Evolutionary conservation across 2,888 invertebrate genomes (phyloP).

Genomic region (Spilarctia lutea): DNA sequence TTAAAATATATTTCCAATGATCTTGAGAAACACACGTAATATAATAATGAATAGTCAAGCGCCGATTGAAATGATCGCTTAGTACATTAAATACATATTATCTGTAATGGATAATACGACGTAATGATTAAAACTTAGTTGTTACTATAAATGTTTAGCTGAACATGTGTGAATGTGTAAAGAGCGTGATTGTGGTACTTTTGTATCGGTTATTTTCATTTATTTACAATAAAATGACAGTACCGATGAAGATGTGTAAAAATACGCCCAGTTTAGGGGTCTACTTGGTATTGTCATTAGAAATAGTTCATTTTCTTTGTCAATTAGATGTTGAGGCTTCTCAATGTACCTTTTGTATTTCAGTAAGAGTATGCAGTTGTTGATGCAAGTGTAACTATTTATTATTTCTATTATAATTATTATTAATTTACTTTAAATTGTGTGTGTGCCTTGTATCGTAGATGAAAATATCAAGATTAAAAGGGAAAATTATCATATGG

Average conservation of each 20-base stretch:
- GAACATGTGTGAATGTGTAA: slow-evolving; percentile 82
- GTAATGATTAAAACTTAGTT: slow-evolving; percentile 82
- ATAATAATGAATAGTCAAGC: slow-evolving; percentile 70
- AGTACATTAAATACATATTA: slow-evolving; percentile 77
- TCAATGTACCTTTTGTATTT: slow-evolving; percentile 66
- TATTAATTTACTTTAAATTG: slow-evolving; percentile 86
- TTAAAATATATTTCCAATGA: slow-evolving; percentile 19
- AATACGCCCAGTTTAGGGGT: slow-evolving; percentile 40
- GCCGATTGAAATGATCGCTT: slow-evolving; percentile 72
- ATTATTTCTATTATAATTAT: slow-evolving; percentile 80
- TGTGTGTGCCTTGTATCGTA: slow-evolving; percentile 91
- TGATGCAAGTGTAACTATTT: slow-evolving; percentile 81
- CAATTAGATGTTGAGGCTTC: slow-evolving; percentile 70
- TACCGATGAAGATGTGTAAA: slow-evolving; percentile 54
- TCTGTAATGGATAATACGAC: slow-evolving; percentile 78
- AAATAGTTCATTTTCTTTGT: slow-evolving; percentile 67
- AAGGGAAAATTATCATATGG: slow-evolving; percentile 84
- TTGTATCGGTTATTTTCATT: slow-evolving; percentile 75
- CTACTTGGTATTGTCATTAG: slow-evolving; percentile 63
- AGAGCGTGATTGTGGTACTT: slow-evolving; percentile 81
- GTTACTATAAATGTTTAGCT: slow-evolving; percentile 86
- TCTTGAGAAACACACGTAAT: slow-evolving; percentile 14
- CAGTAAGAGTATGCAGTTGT: slow-evolving; percentile 73
- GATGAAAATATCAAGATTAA: slow-evolving; percentile 88
- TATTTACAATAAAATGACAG: slow-evolving; percentile 63